phyloP scores from a whole-genome alignment of 2,113 vertebrate genomes.

The Pao palembangensis region DNA sequence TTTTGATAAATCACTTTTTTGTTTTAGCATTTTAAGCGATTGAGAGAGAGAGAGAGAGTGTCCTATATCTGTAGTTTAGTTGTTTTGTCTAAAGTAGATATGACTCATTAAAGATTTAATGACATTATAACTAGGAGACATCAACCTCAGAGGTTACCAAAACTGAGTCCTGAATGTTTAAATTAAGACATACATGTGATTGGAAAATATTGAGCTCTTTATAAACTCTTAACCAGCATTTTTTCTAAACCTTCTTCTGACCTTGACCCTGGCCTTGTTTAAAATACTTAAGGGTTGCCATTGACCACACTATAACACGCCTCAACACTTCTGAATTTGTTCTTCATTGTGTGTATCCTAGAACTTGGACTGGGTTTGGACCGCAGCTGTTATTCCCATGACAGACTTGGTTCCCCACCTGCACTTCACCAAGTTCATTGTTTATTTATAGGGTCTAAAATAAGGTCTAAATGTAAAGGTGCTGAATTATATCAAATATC shows the following conservation, averaged over 20 bases:
- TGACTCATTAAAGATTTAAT: too few relatives aligned
- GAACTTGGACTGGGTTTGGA: conserved; percentile 51
- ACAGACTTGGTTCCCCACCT: conserved; percentile 36
- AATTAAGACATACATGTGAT: neutral
- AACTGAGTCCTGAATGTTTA: too few relatives aligned
- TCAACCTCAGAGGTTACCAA: too few relatives aligned
- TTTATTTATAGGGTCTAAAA: neutral
- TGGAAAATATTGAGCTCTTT: neutral
- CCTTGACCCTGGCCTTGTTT: conserved; percentile 8
- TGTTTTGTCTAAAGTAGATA: too few relatives aligned
- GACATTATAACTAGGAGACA: too few relatives aligned
- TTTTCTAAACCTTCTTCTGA: conserved; percentile 1
- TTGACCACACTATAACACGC: conserved; percentile 65
- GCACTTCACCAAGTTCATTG: conserved; percentile 23
- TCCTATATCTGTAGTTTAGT: too few relatives aligned
- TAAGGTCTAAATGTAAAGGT: neutral
- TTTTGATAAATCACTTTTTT: too few relatives aligned
- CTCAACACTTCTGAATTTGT: conserved; percentile 58
- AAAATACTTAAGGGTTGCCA: conserved; percentile 32
- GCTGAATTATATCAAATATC: neutral
- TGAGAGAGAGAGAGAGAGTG: too few relatives aligned
- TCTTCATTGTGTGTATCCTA: conserved; percentile 52
- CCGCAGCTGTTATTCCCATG: conserved; percentile 41
- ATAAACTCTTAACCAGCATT: neutral
- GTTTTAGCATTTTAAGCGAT: too few relatives aligned